Conservation (phyloP, 1,140 invertebrate genomes). For the Eumeta japonica region DNA sequence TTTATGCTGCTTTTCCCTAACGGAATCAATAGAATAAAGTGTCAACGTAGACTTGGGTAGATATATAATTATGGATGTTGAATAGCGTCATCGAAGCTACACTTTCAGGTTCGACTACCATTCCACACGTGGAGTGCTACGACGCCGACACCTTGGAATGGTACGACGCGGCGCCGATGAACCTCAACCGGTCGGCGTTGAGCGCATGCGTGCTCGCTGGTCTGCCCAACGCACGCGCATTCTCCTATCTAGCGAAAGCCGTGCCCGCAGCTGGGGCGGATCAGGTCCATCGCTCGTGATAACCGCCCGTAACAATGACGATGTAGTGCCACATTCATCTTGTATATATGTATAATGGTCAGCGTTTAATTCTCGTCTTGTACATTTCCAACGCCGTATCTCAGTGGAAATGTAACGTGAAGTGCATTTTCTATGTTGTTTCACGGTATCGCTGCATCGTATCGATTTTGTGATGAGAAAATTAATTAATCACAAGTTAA, state of each 20-base stretch:
- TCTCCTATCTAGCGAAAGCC: constrained; percentile 47
- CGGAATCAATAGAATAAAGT: too few relatives aligned
- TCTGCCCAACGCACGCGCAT: constrained; percentile 61
- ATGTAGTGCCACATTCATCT: not conserved
- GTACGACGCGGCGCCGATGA: constrained; percentile 68
- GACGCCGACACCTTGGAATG: constrained; percentile 68
- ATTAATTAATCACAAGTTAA: too few relatives aligned
- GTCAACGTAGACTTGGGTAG: too few relatives aligned
- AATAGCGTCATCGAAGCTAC: too few relatives aligned
- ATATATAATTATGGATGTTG: too few relatives aligned
- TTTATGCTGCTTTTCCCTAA: too few relatives aligned
- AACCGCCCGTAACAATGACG: not conserved
- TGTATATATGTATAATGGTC: not conserved
- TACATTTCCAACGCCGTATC: too few relatives aligned
- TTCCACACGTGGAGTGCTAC: constrained; percentile 72
- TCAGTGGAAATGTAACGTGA: too few relatives aligned
- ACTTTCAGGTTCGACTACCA: constrained; percentile 63
- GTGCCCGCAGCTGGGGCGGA: constrained; percentile 47
- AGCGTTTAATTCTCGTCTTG: not conserved
- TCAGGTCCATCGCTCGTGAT: constrained; percentile 30
- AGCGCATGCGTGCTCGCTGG: constrained; percentile 64
- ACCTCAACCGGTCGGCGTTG: constrained; percentile 67
- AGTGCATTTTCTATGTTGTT: too few relatives aligned
- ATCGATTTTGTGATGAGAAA: too few relatives aligned
- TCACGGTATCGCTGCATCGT: too few relatives aligned